Conservation (phyloP, 2,888 invertebrate genomes). For the Neoitamus cyanurus region DNA sequence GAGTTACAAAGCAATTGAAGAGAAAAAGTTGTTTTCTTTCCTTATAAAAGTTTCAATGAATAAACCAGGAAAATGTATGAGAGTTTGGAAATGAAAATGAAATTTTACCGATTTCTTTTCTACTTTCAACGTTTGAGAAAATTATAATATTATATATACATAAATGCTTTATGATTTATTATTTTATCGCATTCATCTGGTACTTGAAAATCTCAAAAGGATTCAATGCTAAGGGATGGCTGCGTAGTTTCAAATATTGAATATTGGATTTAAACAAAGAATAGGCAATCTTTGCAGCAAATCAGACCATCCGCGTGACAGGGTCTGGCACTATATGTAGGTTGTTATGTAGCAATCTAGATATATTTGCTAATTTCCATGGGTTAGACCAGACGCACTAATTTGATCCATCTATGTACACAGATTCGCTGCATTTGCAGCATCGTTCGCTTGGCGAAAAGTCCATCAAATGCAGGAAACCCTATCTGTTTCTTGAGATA, state of each 20-base stretch:
- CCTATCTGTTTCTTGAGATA: not conserved
- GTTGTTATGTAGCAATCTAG: too few species aligned
- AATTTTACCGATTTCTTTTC: not conserved
- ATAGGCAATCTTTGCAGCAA: too few species aligned
- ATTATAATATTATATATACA: too few species aligned
- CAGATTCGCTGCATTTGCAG: not conserved
- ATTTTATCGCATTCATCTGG: too few species aligned
- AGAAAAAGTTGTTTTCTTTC: slow-evolving; percentile 31
- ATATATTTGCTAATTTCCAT: too few species aligned
- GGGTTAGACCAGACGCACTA: not conserved
- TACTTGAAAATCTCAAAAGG: too few species aligned
- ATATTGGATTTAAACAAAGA: too few species aligned
- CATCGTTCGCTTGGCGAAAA: not conserved
- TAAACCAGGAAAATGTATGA: slow-evolving; percentile 9
- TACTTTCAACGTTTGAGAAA: not conserved
- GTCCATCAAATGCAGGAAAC: not conserved
- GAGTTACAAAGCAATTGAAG: not conserved
- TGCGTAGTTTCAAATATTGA: too few species aligned
- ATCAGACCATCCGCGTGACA: too few species aligned
- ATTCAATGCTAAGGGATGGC: too few species aligned
- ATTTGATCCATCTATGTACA: not conserved
- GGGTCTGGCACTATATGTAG: too few species aligned
- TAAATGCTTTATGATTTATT: too few species aligned
- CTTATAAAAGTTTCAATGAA: slow-evolving; percentile 37
- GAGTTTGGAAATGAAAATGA: not conserved